A percentile compares a stretch with the other conserved stretches of the same genome.
Conservation (phyloP, 2,797 vertebrate genomes). For the Hippocampus kuda region DNA sequence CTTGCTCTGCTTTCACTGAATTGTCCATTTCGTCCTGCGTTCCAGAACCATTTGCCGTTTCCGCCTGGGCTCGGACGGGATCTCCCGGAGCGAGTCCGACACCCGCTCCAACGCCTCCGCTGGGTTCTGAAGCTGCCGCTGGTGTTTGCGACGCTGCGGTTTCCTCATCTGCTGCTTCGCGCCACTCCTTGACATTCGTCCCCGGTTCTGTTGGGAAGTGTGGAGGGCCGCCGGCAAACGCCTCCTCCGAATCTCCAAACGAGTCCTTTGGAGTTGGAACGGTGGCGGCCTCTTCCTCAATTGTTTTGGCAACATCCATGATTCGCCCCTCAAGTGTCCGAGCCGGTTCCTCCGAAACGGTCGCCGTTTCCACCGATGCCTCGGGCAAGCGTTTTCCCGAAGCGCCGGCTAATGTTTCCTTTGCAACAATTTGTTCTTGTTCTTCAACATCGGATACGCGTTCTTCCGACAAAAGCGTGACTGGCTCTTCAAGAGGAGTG, state of each 20-base stretch:
- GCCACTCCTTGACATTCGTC: not conserved
- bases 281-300: not conserved
- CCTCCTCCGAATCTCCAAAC: conserved; percentile 1
- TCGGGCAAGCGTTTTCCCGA: not conserved
- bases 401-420: not conserved
- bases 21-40: not conserved
- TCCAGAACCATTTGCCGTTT: not conserved
- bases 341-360: not conserved
- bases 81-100: not conserved
- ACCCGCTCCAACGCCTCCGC: conserved; percentile 5
- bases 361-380: not conserved
- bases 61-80: conserved; percentile 11
- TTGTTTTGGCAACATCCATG: not conserved
- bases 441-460: not conserved
- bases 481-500: not conserved
- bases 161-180: not conserved
- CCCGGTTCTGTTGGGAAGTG: conserved; percentile 9
- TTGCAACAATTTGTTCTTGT: not conserved
- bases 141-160: conserved; percentile 5
- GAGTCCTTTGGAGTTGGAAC: conserved; percentile 7
- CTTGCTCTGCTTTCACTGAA: not conserved
- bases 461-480: not conserved
- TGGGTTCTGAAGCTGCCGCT: not conserved
- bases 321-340: not conserved
- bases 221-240: not conserved